Evolutionary conservation across 2,888 invertebrate species (phyloP).

Genomic region (Argyresthia goedartella): DNA sequence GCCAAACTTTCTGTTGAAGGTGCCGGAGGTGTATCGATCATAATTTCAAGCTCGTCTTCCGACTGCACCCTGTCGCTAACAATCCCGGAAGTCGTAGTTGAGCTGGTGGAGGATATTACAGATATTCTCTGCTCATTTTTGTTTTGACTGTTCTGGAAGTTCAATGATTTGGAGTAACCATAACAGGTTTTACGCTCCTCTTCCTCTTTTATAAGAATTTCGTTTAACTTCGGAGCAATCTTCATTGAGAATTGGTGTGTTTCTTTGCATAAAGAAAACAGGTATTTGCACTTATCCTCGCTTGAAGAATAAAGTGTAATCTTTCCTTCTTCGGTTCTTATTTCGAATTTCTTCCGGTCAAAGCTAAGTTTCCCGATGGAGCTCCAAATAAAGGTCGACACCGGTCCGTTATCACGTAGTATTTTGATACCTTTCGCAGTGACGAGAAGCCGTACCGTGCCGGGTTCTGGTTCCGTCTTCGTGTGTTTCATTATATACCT

Average conservation of each 20-base stretch:
- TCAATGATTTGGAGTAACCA: constrained; percentile 76
- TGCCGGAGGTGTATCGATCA: constrained; percentile 87
- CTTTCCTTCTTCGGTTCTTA: constrained; percentile 89
- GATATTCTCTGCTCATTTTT: constrained; percentile 87
- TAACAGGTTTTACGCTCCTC: constrained; percentile 80
- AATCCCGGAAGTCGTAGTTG: constrained; percentile 97
- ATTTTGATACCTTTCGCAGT: constrained; percentile 94
- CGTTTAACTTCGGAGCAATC: constrained; percentile 86
- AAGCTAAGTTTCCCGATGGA: constrained; percentile 95
- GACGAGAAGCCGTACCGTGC: constrained; percentile 90
- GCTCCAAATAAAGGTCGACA: constrained; percentile 93
- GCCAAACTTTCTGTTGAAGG: constrained; percentile 89
- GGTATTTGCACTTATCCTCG: constrained; percentile 94
- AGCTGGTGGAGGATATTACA: constrained; percentile 93
- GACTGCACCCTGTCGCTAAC: constrained; percentile 96
- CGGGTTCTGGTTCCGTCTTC: constrained; percentile 80
- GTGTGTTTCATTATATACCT: constrained; percentile 83
- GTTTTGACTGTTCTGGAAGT: constrained; percentile 72
- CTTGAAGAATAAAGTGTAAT: constrained; percentile 91
- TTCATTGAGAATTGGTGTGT: constrained; percentile 97
- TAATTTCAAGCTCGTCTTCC: constrained; percentile 92
- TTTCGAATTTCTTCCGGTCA: constrained; percentile 97
- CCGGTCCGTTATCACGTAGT: constrained; percentile 76
- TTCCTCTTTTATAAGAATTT: constrained; percentile 86
- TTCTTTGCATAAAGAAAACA: constrained; percentile 88